phyloP scores from a whole-genome alignment of 2,888 invertebrate species.

The Metallyticus violacea region DNA sequence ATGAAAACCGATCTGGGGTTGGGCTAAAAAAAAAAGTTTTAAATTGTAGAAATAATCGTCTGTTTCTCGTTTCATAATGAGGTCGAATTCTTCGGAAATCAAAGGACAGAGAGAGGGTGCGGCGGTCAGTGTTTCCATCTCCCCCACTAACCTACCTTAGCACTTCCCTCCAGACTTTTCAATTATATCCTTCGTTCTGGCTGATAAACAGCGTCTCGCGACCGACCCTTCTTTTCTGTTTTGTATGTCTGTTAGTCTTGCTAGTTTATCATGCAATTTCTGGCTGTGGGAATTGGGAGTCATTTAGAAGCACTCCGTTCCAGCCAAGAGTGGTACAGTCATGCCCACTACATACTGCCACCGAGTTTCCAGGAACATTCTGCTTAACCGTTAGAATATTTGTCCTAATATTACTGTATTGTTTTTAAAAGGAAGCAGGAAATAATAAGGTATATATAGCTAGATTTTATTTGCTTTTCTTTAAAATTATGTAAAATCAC shows the following conservation, averaged over 20 bases:
- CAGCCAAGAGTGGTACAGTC: neutral
- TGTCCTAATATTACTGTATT: too few species aligned
- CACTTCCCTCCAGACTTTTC: neutral
- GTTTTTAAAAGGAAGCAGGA: too few species aligned
- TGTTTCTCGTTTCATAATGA: neutral
- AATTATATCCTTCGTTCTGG: conserved; percentile 14
- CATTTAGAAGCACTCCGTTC: neutral
- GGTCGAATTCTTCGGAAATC: conserved; percentile 9
- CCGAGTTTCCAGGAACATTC: too few species aligned
- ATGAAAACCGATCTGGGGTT: neutral
- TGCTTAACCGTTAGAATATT: too few species aligned
- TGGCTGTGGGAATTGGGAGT: neutral
- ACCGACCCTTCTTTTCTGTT: neutral
- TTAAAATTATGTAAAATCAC: too few species aligned
- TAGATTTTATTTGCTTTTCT: too few species aligned
- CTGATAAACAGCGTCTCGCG: neutral
- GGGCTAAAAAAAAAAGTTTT: neutral
- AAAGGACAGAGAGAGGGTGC: neutral
- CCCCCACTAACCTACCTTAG: neutral
- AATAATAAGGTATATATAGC: too few species aligned
- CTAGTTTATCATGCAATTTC: neutral
- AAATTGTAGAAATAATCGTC: neutral
- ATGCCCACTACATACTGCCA: neutral
- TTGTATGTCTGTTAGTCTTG: neutral
- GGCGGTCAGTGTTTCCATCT: neutral